A percentile compares a stretch with the other conserved stretches of the same genome.
These are phyloP conservation scores for Dendrolimus houi DNA, from an alignment of 2,888 invertebrate genomes.

Conservation along the genomic window DNA sequence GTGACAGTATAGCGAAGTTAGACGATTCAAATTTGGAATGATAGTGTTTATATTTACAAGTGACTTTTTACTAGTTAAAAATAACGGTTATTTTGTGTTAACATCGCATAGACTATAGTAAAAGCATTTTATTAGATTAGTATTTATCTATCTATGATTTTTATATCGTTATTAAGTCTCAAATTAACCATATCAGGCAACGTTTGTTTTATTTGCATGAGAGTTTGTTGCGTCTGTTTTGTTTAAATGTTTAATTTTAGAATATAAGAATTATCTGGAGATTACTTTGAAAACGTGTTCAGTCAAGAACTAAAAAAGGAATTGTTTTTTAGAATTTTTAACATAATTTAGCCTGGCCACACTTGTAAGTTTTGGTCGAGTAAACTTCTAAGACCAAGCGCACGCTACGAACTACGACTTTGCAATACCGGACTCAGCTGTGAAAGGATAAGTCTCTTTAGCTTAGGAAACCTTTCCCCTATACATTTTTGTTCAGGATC, in stretches of 20 bases:
- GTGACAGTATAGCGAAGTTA: conserved; percentile 40
- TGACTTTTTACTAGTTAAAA: conserved; percentile 6
- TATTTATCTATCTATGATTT: conserved; percentile 36
- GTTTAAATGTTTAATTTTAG: neutral
- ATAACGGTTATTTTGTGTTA: conserved; percentile 23
- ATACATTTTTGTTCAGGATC: no score
- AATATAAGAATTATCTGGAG: conserved; percentile 3
- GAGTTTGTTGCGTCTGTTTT: conserved; percentile 11
- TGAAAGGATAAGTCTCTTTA: no score
- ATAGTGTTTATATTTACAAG: conserved; percentile 21
- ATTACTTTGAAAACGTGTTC: neutral
- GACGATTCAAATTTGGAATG: conserved; percentile 24
- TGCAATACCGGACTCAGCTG: no score
- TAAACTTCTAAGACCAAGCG: no score
- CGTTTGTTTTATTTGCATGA: conserved; percentile 27
- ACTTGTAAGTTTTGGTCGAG: no score
- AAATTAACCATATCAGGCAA: conserved; percentile 52
- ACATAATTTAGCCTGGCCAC: no score
- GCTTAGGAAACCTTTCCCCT: no score
- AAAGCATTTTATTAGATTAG: conserved; percentile 57
- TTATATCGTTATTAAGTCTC: conserved; percentile 36
- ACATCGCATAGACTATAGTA: conserved; percentile 48
- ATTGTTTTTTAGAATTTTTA: no score
- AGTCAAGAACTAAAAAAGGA: no score
- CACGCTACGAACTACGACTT: no score